Evolutionary conservation across 2,797 vertebrate species (phyloP).

Genomic region (Acanthis flammea): DNA sequence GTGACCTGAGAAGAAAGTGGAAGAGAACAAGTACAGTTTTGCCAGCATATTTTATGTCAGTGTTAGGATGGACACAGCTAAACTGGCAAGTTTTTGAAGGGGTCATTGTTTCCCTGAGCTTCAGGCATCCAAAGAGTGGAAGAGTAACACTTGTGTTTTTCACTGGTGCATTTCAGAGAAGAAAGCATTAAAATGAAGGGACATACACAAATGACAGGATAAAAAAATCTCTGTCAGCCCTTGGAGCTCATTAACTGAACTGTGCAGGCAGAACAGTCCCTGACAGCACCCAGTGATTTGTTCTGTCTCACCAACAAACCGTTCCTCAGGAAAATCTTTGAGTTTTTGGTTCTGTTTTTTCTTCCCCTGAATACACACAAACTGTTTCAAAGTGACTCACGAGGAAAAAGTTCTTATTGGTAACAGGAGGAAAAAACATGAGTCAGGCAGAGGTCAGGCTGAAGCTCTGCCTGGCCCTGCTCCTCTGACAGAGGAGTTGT

Average conservation of each 20-base stretch:
- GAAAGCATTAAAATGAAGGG: background rate
- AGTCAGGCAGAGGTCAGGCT: conserved; percentile 57
- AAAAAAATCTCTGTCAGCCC: background rate
- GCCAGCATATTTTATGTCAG: background rate
- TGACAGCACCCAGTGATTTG: background rate
- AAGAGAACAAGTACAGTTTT: background rate
- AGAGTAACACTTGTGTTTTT: background rate
- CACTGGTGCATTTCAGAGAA: background rate
- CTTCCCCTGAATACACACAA: background rate
- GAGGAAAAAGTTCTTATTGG: conserved; percentile 62
- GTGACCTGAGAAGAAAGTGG: background rate
- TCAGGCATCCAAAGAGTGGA: background rate
- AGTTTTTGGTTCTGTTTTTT: background rate
- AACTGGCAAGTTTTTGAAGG: background rate
- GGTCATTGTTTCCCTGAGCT: background rate
- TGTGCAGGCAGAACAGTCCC: background rate
- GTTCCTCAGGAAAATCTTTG: conserved; percentile 31
- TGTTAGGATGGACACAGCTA: background rate
- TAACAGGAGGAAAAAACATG: conserved; percentile 53
- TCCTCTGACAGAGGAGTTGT: background rate
- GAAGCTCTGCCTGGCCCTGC: conserved; percentile 18
- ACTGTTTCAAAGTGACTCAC: conserved; percentile 55
- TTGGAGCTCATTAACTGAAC: background rate
- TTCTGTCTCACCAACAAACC: background rate
- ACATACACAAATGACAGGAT: background rate